phyloP scores from a whole-genome alignment of 2,888 invertebrate species.

The Philhelius pedissequus region DNA sequence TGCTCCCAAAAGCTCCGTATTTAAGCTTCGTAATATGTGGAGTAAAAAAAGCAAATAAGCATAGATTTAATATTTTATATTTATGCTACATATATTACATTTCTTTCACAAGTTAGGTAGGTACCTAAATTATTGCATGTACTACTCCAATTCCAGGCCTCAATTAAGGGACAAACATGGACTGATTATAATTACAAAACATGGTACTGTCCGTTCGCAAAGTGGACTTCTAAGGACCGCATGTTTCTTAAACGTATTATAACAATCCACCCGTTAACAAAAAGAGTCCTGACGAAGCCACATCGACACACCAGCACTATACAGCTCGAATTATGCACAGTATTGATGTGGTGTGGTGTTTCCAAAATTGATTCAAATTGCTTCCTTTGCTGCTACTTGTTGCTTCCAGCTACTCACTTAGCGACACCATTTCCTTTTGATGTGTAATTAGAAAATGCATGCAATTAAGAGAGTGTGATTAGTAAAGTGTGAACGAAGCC shows the following conservation, averaged over 20 bases:
- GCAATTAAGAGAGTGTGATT: conserved; percentile 56
- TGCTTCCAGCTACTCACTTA: conserved; percentile 26
- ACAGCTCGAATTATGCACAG: background rate
- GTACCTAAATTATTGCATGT: background rate
- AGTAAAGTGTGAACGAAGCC: conserved; percentile 44
- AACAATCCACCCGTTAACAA: background rate
- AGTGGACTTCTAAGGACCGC: background rate
- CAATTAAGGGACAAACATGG: background rate
- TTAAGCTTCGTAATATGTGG: too few species aligned
- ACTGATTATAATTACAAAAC: background rate
- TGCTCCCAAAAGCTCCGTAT: too few species aligned
- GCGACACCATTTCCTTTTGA: conserved; percentile 53
- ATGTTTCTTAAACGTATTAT: background rate
- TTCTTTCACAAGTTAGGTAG: too few species aligned
- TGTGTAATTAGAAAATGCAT: conserved; percentile 64
- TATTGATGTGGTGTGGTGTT: conserved; percentile 21
- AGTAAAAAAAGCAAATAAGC: too few species aligned
- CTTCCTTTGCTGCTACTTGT: conserved; percentile 50
- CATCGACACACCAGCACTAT: background rate
- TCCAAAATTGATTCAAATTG: conserved; percentile 57
- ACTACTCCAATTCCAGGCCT: background rate
- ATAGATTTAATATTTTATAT: too few species aligned
- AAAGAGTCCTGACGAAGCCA: background rate
- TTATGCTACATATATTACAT: too few species aligned
- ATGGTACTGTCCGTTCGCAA: background rate